These are phyloP conservation scores for Strongylocentrotus purpuratus DNA, from an alignment of 35 echinoderm and acorn worm genomes.

Conservation along the genomic window DNA sequence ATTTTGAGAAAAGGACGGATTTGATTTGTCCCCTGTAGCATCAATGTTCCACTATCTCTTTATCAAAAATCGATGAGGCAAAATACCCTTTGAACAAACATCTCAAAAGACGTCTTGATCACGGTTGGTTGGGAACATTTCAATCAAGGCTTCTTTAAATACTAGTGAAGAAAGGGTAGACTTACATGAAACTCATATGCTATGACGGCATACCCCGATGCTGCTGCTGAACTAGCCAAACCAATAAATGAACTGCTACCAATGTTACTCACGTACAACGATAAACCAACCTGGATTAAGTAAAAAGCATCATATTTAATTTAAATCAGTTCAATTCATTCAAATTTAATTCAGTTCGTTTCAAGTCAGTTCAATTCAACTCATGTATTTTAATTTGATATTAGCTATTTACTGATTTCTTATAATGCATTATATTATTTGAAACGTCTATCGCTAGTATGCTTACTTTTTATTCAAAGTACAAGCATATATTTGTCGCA, in stretches of 20 bases:
- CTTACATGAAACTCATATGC: slow-evolving; percentile 95
- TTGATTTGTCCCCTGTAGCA: no score
- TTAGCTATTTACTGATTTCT: no score
- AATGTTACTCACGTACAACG: slow-evolving; percentile 93
- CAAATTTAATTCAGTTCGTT: background rate
- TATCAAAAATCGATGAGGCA: no score
- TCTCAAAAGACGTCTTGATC: no score
- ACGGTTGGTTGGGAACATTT: background rate
- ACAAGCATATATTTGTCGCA: no score
- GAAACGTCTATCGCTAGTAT: no score
- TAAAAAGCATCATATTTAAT: background rate
- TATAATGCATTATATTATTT: no score
- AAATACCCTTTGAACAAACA: no score
- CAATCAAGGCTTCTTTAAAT: background rate
- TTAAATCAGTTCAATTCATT: background rate
- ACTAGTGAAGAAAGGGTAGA: background rate
- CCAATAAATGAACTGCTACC: slow-evolving; percentile 95
- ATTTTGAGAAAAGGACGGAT: no score
- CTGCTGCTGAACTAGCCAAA: slow-evolving; percentile 75
- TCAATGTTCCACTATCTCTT: no score
- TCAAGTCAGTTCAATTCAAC: background rate
- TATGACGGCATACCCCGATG: slow-evolving; percentile 87
- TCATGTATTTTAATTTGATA: background rate
- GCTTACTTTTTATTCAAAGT: no score
- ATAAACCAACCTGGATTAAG: slow-evolving; percentile 75